A percentile compares a stretch with the other conserved stretches of the same genome.
These are phyloP conservation scores for Novumbra hubbsi DNA, from an alignment of 2,797 vertebrate genomes.

Conservation along the genomic window DNA sequence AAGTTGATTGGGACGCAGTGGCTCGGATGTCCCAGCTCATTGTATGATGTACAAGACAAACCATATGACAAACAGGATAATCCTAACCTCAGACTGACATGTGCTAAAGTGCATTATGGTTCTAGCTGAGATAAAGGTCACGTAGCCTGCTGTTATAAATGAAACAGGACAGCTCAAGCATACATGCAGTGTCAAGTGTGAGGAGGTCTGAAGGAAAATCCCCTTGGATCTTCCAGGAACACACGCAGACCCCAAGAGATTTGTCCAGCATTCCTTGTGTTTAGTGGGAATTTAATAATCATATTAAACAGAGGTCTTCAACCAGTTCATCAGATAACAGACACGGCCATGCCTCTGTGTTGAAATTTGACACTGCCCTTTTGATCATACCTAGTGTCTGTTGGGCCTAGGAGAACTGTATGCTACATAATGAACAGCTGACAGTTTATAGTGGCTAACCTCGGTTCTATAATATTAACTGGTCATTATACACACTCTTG, in stretches of 20 bases:
- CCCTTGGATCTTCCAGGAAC: conserved; percentile 65
- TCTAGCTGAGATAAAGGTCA: conserved; percentile 80
- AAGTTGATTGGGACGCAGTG: not conserved
- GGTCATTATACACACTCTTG: conserved; percentile 45
- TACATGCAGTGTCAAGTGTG: conserved; percentile 75
- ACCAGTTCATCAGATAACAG: conserved; percentile 61
- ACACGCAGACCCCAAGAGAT: conserved; percentile 39
- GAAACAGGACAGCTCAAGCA: conserved; percentile 76
- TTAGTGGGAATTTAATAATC: conserved; percentile 67
- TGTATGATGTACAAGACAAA: conserved; percentile 71
- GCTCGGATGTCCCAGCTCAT: conserved; percentile 48
- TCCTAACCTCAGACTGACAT: conserved; percentile 72
- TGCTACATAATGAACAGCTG: not conserved
- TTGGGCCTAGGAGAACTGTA: conserved; percentile 12
- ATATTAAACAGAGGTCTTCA: conserved; percentile 54
- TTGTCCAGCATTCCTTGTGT: conserved; percentile 34
- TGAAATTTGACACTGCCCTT: not conserved
- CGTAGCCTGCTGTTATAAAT: conserved; percentile 74
- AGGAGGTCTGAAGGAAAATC: conserved; percentile 75
- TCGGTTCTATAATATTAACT: not conserved
- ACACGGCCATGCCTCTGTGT: conserved; percentile 12
- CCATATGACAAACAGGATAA: conserved; percentile 73
- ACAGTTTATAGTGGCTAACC: conserved; percentile 19
- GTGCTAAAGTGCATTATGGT: conserved; percentile 79
- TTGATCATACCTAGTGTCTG: conserved; percentile 5